Base-by-base conservation (phyloP, 2,113 vertebrate species). In the Morone saxatilis region DNA sequence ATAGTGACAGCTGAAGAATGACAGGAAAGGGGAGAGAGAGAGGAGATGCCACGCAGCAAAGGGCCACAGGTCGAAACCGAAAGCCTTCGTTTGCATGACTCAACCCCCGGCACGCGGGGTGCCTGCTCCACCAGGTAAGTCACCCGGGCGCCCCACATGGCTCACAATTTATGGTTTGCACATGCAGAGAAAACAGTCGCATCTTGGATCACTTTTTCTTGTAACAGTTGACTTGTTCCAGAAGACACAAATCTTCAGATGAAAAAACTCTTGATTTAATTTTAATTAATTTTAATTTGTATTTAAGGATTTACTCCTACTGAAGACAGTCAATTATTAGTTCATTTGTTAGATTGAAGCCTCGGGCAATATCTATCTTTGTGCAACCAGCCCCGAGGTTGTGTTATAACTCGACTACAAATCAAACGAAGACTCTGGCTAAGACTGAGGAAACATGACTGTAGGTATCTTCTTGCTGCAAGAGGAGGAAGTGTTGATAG, bases 401-500 rank as follows among this genome's bases (percentile, higher is more conserved):
- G 47, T 48, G 47, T 65, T 61, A 36, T 60, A 73, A 66, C 69
- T 63, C 69, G 31, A 70, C 60, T 41, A 57, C 16, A 54, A 73
- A 71, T 36, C 9, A 50, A 16, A 1, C 3, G 6, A 45, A 71
- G 10, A 62, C n/a, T 65, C 20, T 16, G 50, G 25, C 19, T 56
- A 31, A 48, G 31, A 41, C 20, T 59, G 9, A 63, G 47, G 76
- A 62, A 73, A 54, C 54, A 16, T 67, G 63, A 77, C 14, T 67
- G 36, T 0, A 31, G 65, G 56, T 60, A 78, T 76, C n/a, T 45
- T 50, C 62, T 53, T 76, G 71, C 40, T 69, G 68, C 67, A 69
- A 61, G 31, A 81, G 71, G 78, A 91, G 81, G 84, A 86, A 83
- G 83, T 68, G 71, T 59, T 77, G 74, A 76, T 56, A 60, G 36